These are phyloP conservation scores for Brachypterus glaber DNA, from an alignment of 2,888 invertebrate species.

Conservation along the genomic window DNA sequence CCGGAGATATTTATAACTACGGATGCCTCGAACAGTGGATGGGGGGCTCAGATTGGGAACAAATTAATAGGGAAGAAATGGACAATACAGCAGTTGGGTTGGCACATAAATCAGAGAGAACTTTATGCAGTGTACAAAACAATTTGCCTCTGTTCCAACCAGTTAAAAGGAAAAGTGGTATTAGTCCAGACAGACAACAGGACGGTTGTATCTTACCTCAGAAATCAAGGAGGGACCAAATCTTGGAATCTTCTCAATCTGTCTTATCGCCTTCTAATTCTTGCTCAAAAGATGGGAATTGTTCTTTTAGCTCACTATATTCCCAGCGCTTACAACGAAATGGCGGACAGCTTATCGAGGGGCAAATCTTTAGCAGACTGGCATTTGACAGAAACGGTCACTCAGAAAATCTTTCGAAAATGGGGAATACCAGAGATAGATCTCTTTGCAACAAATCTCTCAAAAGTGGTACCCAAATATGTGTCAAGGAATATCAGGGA, in stretches of 20 bases:
- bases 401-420: slow-evolving; percentile 15
- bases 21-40: slow-evolving; percentile 18
- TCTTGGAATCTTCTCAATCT: too few relatives aligned
- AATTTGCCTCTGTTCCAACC: slow-evolving; percentile 1
- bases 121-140: slow-evolving; percentile 13
- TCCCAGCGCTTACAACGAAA: slow-evolving; percentile 18
- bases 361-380: slow-evolving; percentile 15
- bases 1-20: slow-evolving; percentile 17
- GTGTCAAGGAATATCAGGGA: slow-evolving; percentile 15
- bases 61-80: slow-evolving; percentile 8
- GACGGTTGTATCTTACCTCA: slow-evolving; percentile 18
- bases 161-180: slow-evolving; percentile 9
- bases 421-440: slow-evolving; percentile 20
- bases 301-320: slow-evolving; percentile 14
- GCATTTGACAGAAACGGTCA: slow-evolving; percentile 14
- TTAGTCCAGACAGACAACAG: slow-evolving; percentile 20
- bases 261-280: slow-evolving; percentile 5
- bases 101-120: slow-evolving; percentile 20
- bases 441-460: slow-evolving; percentile 17
- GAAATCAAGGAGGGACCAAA: slow-evolving; percentile 18
- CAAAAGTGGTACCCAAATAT: slow-evolving; percentile 16
- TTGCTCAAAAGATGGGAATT: slow-evolving; percentile 12
- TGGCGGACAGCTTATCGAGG: slow-evolving; percentile 20
- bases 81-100: slow-evolving; percentile 10
- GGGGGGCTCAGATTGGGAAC: slow-evolving; percentile 16